These are phyloP conservation scores for Lymantria dispar DNA, from an alignment of 2,888 invertebrate species.

Conservation along the genomic window DNA sequence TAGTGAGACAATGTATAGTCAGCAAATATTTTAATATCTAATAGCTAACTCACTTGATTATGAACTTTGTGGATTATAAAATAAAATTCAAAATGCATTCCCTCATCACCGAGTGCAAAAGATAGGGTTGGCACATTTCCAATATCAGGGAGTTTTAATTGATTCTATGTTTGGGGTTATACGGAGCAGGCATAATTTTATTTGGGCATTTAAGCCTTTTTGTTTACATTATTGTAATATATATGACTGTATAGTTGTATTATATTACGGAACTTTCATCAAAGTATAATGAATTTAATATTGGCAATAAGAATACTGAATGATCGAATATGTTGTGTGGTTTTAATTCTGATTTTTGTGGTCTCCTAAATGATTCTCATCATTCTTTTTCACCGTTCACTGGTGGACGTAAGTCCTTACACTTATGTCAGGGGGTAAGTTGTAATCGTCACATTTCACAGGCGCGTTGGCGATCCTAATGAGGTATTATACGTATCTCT, in stretches of 20 bases:
- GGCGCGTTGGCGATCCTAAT: too few species aligned
- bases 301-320: background rate
- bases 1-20: slow-evolving; percentile 27
- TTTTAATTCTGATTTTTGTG: too few species aligned
- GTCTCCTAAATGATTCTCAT: too few species aligned
- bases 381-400: too few species aligned
- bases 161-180: slow-evolving; percentile 37
- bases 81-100: slow-evolving; percentile 11
- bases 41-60: slow-evolving; percentile 4
- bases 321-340: too few species aligned
- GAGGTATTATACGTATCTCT: too few species aligned
- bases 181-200: slow-evolving; percentile 17
- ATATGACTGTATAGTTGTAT: background rate
- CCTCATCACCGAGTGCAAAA: background rate
- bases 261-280: background rate
- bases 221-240: background rate
- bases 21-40: slow-evolving; percentile 27
- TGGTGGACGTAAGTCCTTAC: too few species aligned
- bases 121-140: slow-evolving; percentile 31
- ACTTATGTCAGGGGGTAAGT: too few species aligned
- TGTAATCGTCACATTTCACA: too few species aligned
- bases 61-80: background rate
- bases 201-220: slow-evolving; percentile 2
- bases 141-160: slow-evolving; percentile 38
- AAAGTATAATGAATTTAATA: background rate